Percentiles rank a stretch among this genome's conserved stretches.
phyloP scores from a whole-genome alignment of 1,140 invertebrate genomes.

The Bombyx mandarina region DNA sequence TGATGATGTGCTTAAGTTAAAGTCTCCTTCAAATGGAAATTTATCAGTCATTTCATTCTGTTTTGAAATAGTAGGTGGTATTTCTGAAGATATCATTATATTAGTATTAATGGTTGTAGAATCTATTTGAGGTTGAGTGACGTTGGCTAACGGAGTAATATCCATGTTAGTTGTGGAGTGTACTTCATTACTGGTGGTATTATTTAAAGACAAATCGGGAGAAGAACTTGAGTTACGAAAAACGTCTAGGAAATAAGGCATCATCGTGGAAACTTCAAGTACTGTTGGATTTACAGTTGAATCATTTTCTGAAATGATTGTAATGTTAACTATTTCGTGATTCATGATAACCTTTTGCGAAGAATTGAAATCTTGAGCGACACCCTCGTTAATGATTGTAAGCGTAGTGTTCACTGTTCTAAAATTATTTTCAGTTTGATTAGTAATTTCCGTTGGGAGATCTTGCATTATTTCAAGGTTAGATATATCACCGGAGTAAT shows the following conservation, averaged over 20 bases:
- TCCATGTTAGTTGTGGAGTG: background rate
- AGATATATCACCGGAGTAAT: conserved; percentile 15
- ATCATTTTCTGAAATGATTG: conserved; percentile 34
- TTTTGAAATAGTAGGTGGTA: no score
- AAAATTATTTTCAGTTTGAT: conserved; percentile 12
- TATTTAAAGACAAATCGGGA: background rate
- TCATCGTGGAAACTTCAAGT: conserved; percentile 49
- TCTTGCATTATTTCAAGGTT: conserved; percentile 18
- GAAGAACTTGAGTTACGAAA: no score
- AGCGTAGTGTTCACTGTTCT: background rate
- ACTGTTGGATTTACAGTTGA: conserved; percentile 27
- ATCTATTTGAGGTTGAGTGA: no score
- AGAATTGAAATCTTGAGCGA: background rate
- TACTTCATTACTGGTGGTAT: background rate
- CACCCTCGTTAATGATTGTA: background rate
- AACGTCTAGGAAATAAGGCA: conserved; percentile 18
- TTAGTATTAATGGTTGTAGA: no score
- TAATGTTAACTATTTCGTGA: conserved; percentile 58
- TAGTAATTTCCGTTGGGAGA: background rate
- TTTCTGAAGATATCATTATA: no score
- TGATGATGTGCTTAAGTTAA: no score
- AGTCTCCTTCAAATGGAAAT: no score
- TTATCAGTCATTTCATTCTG: no score
- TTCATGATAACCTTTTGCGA: conserved; percentile 25
- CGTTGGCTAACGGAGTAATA: background rate